Evolutionary conservation across 2,113 vertebrate species (phyloP).

Genomic region (Tachuris rubrigastra): DNA sequence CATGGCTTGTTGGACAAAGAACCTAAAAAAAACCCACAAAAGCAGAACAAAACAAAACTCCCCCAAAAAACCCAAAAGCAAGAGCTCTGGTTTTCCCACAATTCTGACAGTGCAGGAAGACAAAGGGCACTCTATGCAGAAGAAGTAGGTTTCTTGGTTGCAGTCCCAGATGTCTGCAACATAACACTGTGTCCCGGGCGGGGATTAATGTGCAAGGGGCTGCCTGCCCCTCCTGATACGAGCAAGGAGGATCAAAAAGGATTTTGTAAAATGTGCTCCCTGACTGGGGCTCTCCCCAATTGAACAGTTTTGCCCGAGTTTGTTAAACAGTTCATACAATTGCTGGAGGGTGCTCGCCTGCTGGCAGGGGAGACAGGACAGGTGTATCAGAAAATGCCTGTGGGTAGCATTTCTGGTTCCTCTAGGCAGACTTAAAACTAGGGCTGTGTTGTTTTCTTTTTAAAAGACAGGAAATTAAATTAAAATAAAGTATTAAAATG

Average conservation of each 20-base stretch:
- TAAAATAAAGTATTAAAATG: neutral
- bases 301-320: neutral
- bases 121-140: conserved; percentile 58
- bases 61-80: neutral
- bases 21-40: neutral
- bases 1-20: neutral
- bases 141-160: conserved; percentile 66
- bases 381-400: neutral
- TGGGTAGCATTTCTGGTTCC: neutral
- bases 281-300: neutral
- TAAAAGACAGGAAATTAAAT: neutral
- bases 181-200: neutral
- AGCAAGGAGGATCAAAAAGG: conserved; percentile 41
- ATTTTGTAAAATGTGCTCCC: conserved; percentile 35
- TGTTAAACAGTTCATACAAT: neutral
- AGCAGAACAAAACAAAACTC: neutral
- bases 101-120: neutral
- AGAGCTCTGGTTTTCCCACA: conserved; percentile 29
- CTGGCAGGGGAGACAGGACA: neutral
- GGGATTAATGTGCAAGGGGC: conserved; percentile 55
- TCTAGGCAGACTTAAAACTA: neutral
- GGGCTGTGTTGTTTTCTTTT: neutral
- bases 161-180: conserved; percentile 42
- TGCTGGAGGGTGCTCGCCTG: neutral
- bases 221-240: conserved; percentile 18